Evolutionary conservation across 1,140 invertebrate species (phyloP).

Genomic region (Dreissena rostriformis): DNA sequence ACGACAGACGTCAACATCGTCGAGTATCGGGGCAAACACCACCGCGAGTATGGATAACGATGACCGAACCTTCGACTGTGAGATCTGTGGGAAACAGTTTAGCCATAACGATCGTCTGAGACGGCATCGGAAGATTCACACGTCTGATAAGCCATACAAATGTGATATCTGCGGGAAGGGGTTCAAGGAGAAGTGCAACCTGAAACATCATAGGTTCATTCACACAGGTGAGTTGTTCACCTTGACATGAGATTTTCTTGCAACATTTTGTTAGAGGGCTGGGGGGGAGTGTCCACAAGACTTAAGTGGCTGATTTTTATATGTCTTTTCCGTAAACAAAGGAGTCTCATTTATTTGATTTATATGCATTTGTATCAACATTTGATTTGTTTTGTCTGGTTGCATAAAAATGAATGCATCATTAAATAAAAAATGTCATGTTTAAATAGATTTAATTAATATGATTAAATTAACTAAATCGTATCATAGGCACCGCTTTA

Average conservation of each 20-base stretch:
- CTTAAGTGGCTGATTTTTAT: too few species aligned
- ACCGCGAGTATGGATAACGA: conserved; percentile 29
- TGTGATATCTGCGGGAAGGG: conserved; percentile 89
- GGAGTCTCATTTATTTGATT: too few species aligned
- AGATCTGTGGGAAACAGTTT: conserved; percentile 57
- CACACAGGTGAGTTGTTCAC: conserved; percentile 55
- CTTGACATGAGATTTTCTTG: neutral
- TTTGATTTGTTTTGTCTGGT: too few species aligned
- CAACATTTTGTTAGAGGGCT: too few species aligned
- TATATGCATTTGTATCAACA: too few species aligned
- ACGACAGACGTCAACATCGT: conserved; percentile 42
- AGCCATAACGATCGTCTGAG: conserved; percentile 47
- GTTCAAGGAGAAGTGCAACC: conserved; percentile 61
- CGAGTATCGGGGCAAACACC: conserved; percentile 39
- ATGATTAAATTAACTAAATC: too few species aligned
- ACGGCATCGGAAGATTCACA: conserved; percentile 52
- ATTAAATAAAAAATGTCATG: too few species aligned
- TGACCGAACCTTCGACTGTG: conserved; percentile 50
- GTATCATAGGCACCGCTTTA: too few species aligned
- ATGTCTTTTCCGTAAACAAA: too few species aligned
- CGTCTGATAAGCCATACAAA: conserved; percentile 56
- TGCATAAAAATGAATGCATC: too few species aligned
- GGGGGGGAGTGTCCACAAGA: too few species aligned
- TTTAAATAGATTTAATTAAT: too few species aligned
- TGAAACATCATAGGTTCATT: conserved; percentile 83